Evolutionary conservation across 2,888 invertebrate species (phyloP).

Genomic region (Dicyrtomina minuta): DNA sequence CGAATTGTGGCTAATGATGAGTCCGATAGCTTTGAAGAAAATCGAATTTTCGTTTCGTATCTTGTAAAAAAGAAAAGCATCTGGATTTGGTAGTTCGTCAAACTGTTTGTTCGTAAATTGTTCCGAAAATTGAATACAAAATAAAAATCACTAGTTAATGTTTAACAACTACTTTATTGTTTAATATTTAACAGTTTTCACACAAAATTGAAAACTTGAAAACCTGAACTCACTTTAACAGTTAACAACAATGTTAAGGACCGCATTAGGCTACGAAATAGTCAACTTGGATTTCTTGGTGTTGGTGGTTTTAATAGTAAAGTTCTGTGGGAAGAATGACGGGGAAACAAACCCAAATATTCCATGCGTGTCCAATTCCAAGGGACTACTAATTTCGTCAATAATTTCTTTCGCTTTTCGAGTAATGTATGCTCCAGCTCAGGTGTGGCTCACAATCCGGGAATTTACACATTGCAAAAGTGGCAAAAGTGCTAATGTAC

Average conservation of each 20-base stretch:
- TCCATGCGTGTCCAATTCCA: slow-evolving; percentile 97
- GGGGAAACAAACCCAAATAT: slow-evolving; percentile 99
- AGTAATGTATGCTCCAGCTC: slow-evolving; percentile 94
- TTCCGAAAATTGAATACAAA: slow-evolving; percentile 62
- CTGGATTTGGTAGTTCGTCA: slow-evolving; percentile 75
- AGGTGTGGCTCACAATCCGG: slow-evolving; percentile 98
- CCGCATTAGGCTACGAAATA: slow-evolving; percentile 94
- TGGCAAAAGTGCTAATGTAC: too few relatives aligned
- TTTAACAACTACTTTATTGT: too few relatives aligned
- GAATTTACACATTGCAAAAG: too few relatives aligned
- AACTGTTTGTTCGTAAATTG: slow-evolving; percentile 96
- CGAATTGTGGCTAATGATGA: slow-evolving; percentile 97
- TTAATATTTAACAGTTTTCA: not conserved
- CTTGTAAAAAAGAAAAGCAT: slow-evolving; percentile 67
- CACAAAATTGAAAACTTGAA: too few relatives aligned
- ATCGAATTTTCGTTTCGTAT: slow-evolving; percentile 91
- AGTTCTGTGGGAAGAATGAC: slow-evolving; percentile 94
- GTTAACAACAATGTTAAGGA: slow-evolving; percentile 96
- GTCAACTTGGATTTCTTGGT: slow-evolving; percentile 86
- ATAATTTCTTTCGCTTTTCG: slow-evolving; percentile 93
- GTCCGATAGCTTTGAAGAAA: slow-evolving; percentile 99
- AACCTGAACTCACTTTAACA: slow-evolving; percentile 78
- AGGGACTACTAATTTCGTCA: slow-evolving; percentile 86
- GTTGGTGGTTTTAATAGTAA: slow-evolving; percentile 74
- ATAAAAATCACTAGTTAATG: not conserved